Percentiles rank a stretch among this genome's conserved stretches.
Evolutionary conservation across 2,113 vertebrate species (phyloP).

Genomic region (cattle (Bos taurus)): DNA sequence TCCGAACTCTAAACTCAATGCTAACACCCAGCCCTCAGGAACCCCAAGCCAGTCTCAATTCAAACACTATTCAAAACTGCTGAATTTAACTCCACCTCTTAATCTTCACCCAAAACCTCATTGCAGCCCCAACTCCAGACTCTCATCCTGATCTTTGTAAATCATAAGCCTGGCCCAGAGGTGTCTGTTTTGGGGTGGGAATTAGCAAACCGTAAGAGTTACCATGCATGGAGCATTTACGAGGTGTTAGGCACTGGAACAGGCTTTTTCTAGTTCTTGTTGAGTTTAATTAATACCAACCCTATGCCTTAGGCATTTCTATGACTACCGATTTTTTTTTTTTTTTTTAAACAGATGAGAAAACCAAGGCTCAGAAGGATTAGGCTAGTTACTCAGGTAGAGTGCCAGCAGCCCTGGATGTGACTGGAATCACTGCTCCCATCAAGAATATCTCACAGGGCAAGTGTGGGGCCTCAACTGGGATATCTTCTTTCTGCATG

Average conservation of each 20-base stretch:
- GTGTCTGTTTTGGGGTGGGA: neutral
- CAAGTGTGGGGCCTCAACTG: neutral
- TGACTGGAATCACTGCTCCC: neutral
- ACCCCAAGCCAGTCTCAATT: neutral
- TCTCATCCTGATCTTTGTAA: neutral
- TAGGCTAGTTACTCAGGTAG: neutral
- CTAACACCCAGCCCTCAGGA: neutral
- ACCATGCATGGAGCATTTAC: neutral
- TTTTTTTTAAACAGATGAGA: neutral
- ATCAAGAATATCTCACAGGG: neutral
- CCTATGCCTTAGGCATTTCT: neutral
- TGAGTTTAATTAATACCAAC: neutral
- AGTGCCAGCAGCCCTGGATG: neutral
- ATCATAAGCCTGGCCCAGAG: neutral
- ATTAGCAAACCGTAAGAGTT: neutral
- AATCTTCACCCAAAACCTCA: neutral
- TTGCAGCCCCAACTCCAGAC: neutral
- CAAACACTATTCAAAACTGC: neutral
- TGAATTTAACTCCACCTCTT: neutral
- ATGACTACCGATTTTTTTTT: neutral
- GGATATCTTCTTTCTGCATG: neutral
- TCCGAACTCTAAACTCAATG: neutral
- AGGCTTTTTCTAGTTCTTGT: neutral
- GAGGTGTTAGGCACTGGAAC: neutral
- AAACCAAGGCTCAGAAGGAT: neutral